Evolutionary conservation across 2,888 invertebrate genomes (phyloP).

Genomic region (Eupeodes latifasciatus): DNA sequence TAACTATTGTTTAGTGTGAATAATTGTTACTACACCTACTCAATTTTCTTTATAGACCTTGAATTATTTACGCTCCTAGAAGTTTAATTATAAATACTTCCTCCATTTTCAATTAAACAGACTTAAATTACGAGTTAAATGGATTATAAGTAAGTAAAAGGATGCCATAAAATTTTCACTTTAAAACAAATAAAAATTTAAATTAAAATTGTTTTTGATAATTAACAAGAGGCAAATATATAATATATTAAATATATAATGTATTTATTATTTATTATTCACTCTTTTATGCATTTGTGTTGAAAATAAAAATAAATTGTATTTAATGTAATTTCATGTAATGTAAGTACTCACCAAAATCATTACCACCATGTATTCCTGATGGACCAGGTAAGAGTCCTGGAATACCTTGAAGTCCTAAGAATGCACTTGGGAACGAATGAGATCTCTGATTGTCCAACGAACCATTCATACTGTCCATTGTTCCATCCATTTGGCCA

Average conservation of each 20-base stretch:
- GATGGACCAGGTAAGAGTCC: slow-evolving; percentile 94
- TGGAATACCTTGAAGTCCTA: slow-evolving; percentile 91
- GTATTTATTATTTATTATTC: slow-evolving; percentile 27
- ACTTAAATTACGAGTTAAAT: too few relatives aligned
- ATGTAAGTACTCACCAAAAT: slow-evolving; percentile 89
- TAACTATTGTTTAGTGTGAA: too few relatives aligned
- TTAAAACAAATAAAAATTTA: slow-evolving; percentile 28
- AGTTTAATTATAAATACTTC: too few relatives aligned
- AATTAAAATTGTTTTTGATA: slow-evolving; percentile 47
- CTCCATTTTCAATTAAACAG: too few relatives aligned
- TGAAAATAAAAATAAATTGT: slow-evolving; percentile 34
- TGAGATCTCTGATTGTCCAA: slow-evolving; percentile 89
- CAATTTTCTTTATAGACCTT: too few relatives aligned
- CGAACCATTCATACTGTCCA: slow-evolving; percentile 87
- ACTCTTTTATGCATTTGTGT: slow-evolving; percentile 53
- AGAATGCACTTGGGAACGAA: slow-evolving; percentile 91
- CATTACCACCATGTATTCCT: slow-evolving; percentile 91
- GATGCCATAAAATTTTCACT: slow-evolving; percentile 42
- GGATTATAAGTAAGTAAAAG: slow-evolving; percentile 15
- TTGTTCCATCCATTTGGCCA: slow-evolving; percentile 87
- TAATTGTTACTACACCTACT: background rate
- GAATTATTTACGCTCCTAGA: too few relatives aligned
- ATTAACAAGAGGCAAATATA: slow-evolving; percentile 78
- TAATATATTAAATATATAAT: slow-evolving; percentile 52
- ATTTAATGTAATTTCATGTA: slow-evolving; percentile 77